Evolutionary conservation across 2,797 vertebrate genomes (phyloP).

Genomic region (Spondyliosoma cantharus): DNA sequence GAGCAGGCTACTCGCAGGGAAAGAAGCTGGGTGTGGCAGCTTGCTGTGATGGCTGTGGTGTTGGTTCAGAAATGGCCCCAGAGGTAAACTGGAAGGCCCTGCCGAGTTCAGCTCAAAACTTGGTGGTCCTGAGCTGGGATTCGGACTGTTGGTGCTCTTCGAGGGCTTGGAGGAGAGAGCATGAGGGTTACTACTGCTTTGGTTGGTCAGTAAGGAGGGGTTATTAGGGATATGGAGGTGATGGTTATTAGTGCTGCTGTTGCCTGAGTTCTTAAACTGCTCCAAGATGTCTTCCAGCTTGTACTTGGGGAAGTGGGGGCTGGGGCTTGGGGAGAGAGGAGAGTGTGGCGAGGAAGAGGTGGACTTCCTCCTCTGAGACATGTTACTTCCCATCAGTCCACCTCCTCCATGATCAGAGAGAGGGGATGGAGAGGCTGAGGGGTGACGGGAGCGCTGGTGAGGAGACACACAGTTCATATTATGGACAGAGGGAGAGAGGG

Average conservation of each 20-base stretch:
- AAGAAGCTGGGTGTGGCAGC: conserved; percentile 81
- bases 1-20: conserved; percentile 91
- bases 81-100: conserved; percentile 79
- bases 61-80: conserved; percentile 85
- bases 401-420: conserved; percentile 81
- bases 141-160: conserved; percentile 63
- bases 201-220: conserved; percentile 78
- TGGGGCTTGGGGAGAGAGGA: conserved; percentile 79
- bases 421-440: conserved; percentile 85
- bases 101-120: conserved; percentile 69
- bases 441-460: conserved; percentile 85
- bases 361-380: conserved; percentile 80
- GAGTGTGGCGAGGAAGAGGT: conserved; percentile 82
- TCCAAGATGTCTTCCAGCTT: conserved; percentile 87
- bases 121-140: conserved; percentile 56
- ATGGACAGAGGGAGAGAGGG: conserved; percentile 78
- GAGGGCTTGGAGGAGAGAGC: conserved; percentile 70
- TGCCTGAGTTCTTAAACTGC: conserved; percentile 86
- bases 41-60: conserved; percentile 82
- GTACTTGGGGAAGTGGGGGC: conserved; percentile 82
- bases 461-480: conserved; percentile 86
- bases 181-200: conserved; percentile 83
- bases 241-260: conserved; percentile 80
- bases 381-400: conserved; percentile 70
- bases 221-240: conserved; percentile 70